Evolutionary conservation across 2,888 invertebrate species (phyloP).

Genomic region (Dasypogon diadema): DNA sequence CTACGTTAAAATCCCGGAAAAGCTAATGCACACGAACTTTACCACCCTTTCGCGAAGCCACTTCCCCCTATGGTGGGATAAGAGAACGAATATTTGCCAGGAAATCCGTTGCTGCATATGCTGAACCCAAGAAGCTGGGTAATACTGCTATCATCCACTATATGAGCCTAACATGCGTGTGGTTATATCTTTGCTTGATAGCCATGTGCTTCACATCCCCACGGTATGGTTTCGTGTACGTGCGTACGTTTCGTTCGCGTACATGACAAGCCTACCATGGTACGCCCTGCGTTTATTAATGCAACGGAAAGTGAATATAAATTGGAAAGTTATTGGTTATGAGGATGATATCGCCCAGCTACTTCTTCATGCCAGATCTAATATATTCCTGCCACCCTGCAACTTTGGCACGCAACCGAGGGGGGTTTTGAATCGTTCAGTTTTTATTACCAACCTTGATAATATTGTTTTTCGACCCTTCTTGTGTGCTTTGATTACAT

Average conservation of each 20-base stretch:
- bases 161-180: constrained; percentile 26
- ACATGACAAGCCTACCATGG: constrained; percentile 10
- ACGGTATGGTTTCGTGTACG: constrained; percentile 1
- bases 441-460: constrained; percentile 33
- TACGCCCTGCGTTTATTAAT: constrained; percentile 52
- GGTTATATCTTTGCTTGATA: constrained; percentile 20
- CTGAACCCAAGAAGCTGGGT: background rate
- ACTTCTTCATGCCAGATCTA: background rate
- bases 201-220: constrained; percentile 6
- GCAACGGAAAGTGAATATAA: constrained; percentile 56
- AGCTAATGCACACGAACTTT: constrained; percentile 27
- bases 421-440: constrained; percentile 31
- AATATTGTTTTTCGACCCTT: constrained; percentile 33
- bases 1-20: background rate
- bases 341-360: background rate
- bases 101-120: constrained; percentile 36
- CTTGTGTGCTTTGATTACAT: background rate
- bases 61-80: background rate
- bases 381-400: constrained; percentile 11
- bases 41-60: background rate
- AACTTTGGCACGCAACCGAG: constrained; percentile 10
- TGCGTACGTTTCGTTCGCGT: background rate
- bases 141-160: constrained; percentile 32
- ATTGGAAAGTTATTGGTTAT: constrained; percentile 52
- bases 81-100: constrained; percentile 35